Evolutionary conservation across 2,888 invertebrate species (phyloP), one percentile per base, ranked within the genome.

Genomic region (Brachyptera putata): DNA sequence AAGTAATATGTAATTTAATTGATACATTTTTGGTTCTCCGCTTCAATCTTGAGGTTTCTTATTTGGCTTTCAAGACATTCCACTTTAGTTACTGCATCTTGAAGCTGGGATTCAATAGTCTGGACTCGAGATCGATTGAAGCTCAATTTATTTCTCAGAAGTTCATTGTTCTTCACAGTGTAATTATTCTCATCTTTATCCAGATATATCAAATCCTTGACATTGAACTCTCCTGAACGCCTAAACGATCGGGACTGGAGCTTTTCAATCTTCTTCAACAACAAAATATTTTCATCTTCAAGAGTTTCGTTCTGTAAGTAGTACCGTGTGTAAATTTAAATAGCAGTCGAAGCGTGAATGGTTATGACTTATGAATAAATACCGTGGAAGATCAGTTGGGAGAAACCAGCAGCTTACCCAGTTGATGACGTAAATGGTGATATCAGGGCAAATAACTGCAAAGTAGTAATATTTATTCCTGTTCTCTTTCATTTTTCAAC

Each of bases 201-300:
- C 21, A 11, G 3, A 43, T n/a, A n/a, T n/a, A n/a, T n/a, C n/a
- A n/a, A n/a, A n/a, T n/a, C n/a, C n/a, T n/a, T n/a, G n/a, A n/a
- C n/a, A n/a, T n/a, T n/a, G n/a, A n/a, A 11, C 21, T 43, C 43
- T 11, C 5, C 43, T 18, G 43, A 18, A 21, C 18, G 43, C 18
- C 21, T 43, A 11, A 4, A 16, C 2, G 9, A 43, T 11, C 43
- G 43, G 11, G 21, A 7, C 21, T 53, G 18, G 5, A 53, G 16
- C 36, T 53, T 53, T 22, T 53, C 53, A 16, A 53, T 3, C 36
- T 53, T 53, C 22, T 53, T 53, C 21, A 53, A 21, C n/a, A 53
- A 36, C 7, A 34, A 2, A 9, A 53, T 34, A 22, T 53, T 53
- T 21, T 53, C 53, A 3, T 53, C 53, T 53, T 53, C 53, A 1